phyloP scores from a whole-genome alignment of 2,113 vertebrate species.

The Carettochelys insculpta region DNA sequence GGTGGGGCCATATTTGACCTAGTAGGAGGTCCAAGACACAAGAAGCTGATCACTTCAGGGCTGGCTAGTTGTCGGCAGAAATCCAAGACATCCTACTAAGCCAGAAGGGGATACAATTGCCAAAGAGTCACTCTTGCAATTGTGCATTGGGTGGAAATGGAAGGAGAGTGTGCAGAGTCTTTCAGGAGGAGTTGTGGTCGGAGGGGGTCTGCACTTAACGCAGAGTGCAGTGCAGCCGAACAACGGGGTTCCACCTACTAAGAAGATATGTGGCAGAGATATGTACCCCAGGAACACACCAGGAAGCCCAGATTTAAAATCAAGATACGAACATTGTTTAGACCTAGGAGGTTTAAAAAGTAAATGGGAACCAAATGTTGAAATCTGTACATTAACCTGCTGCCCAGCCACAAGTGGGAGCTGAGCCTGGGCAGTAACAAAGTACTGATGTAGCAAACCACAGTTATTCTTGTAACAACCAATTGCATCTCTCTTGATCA shows the following conservation, averaged over 20 bases:
- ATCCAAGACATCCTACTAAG: not conserved
- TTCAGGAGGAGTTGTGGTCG: too few relatives aligned
- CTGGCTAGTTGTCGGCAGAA: too few relatives aligned
- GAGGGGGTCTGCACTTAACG: too few relatives aligned
- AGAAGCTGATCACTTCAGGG: too few relatives aligned
- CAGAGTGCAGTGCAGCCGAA: not conserved
- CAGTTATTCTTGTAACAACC: too few relatives aligned
- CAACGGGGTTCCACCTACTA: not conserved
- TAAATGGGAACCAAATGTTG: not conserved
- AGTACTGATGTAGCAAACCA: not conserved
- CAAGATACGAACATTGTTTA: not conserved
- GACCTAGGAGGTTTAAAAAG: not conserved
- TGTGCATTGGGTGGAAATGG: too few relatives aligned
- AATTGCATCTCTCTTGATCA: not conserved
- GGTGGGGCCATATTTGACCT: too few relatives aligned
- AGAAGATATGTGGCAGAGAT: not conserved
- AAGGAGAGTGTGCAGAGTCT: too few relatives aligned
- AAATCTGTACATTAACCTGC: not conserved
- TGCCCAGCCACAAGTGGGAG: not conserved
- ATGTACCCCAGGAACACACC: not conserved
- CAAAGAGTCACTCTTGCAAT: too few relatives aligned
- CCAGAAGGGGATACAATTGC: not conserved
- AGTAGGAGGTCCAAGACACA: too few relatives aligned
- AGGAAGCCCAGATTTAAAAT: too few relatives aligned
- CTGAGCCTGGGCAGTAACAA: not conserved